Evolutionary conservation across 2,888 invertebrate species (phyloP), one percentile per base, ranked within the genome.

Genomic region (Drosophila paramelanica): DNA sequence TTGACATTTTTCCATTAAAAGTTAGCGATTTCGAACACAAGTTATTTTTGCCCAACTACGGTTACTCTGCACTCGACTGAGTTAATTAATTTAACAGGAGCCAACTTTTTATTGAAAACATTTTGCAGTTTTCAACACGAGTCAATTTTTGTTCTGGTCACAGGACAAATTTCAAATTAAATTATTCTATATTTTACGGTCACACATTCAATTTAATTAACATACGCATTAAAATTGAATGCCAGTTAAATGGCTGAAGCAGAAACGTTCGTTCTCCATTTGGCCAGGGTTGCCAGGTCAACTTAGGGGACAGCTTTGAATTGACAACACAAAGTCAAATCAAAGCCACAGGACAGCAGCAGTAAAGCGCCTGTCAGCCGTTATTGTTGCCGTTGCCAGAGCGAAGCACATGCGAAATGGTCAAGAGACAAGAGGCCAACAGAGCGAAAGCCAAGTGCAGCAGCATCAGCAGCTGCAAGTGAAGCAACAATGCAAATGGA

Each of bases 241-340:
- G 39, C 27, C 31, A 43, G 17, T 31, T 36, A 41, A 43, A 36
- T 2, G 6, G 23, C 38, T 10, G 31, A 10, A 31, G 6, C n/a
- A 20, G 31, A 49, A 36, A n/a, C 11, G 23, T 23, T n/a, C 17
- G 38, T 27, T 1, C 8, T 36, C 14, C 46, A 14, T 41, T 57
- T 47, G 11, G 71, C 10, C 53, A 8, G 36, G 10, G 17, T 23
- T 31, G 51, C 23, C 20, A 39, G 31, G 45, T 45, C 68, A 64
- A 51, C 45, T 50, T 41, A 20, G 49, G 49, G 57, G 58, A 47
- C 58, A 62, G 67, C 59, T 67, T 39, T 62, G 43, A 74, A 83
- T 67, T 74, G 78, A 70, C 73, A 72, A 65, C 59, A 66, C 62
- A 78, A 87, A 81, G 82, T 69, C 76, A 78, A 79, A 71, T 77